These are phyloP conservation scores for Andrena cerasifolii DNA, from an alignment of 1,140 invertebrate genomes.

Conservation along the genomic window DNA sequence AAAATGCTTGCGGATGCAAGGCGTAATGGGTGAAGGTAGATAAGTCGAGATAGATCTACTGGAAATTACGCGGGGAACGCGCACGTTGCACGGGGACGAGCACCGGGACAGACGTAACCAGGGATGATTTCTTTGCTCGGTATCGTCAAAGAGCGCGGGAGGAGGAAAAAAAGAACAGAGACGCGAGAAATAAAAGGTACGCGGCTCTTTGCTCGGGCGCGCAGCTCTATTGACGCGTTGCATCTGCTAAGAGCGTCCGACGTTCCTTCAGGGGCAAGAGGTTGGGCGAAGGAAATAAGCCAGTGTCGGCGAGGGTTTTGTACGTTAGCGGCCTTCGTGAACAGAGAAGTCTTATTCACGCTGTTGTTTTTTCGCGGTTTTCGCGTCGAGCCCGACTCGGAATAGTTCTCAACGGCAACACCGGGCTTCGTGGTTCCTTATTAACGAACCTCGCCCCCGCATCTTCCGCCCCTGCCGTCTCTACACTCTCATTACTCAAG, in stretches of 20 bases:
- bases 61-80: slow-evolving; percentile 14
- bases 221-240: slow-evolving; percentile 39
- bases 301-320: slow-evolving; percentile 12
- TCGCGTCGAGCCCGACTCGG: no score
- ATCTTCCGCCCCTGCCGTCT: no score
- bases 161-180: slow-evolving; percentile 15
- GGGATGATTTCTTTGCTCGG: slow-evolving; percentile 13
- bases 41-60: background rate
- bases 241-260: slow-evolving; percentile 53
- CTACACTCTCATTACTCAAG: background rate
- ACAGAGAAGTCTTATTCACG: background rate
- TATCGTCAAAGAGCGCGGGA: slow-evolving; percentile 27
- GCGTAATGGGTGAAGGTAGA: background rate
- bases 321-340: slow-evolving; percentile 30
- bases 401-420: no score
- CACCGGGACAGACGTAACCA: background rate
- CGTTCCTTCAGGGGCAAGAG: slow-evolving; percentile 43
- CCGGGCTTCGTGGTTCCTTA: no score
- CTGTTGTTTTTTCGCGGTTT: background rate
- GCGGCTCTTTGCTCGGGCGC: slow-evolving; percentile 25
- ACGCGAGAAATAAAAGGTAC: slow-evolving; percentile 18
- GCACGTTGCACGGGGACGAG: background rate
- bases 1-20: background rate
- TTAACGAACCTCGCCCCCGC: no score
- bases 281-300: slow-evolving; percentile 36